Evolutionary conservation across 2,888 invertebrate species (phyloP).

Genomic region (Acrocyrtus sp.): DNA sequence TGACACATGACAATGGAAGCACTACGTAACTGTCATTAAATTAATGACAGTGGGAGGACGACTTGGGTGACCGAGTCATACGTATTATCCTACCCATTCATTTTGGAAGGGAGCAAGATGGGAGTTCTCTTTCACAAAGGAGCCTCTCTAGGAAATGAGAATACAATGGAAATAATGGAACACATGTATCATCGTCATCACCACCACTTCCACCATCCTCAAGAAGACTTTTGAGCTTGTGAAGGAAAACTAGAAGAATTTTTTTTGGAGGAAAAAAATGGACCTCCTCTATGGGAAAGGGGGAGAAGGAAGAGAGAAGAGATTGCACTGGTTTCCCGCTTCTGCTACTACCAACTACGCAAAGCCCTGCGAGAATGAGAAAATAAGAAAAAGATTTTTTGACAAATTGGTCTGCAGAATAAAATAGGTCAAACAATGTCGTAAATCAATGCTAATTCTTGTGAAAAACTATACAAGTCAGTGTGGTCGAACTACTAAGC

Average conservation of each 20-base stretch:
- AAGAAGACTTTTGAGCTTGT: too few relatives aligned
- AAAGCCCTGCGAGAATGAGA: background rate
- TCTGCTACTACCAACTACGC: background rate
- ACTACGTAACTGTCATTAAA: slow-evolving; percentile 29
- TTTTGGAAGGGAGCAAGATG: too few relatives aligned
- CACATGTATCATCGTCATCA: slow-evolving; percentile 41
- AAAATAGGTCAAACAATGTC: slow-evolving; percentile 32
- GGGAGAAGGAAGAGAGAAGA: slow-evolving; percentile 10
- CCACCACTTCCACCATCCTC: too few relatives aligned
- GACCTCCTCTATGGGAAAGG: slow-evolving; percentile 22
- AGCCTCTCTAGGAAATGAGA: slow-evolving; percentile 2
- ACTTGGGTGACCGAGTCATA: slow-evolving; percentile 43
- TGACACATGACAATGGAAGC: background rate
- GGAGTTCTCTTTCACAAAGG: too few relatives aligned
- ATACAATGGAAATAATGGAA: slow-evolving; percentile 39
- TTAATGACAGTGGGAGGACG: slow-evolving; percentile 40
- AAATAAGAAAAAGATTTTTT: slow-evolving; percentile 1
- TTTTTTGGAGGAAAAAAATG: too few relatives aligned
- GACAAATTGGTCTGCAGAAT: slow-evolving; percentile 36
- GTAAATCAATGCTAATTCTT: slow-evolving; percentile 47
- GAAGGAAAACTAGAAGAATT: too few relatives aligned
- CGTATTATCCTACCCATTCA: too few relatives aligned
- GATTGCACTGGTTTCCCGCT: slow-evolving; percentile 24
- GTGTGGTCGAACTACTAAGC: too few relatives aligned
- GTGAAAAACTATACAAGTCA: slow-evolving; percentile 38